A percentile compares a stretch with the other conserved stretches of the same genome.
These are phyloP conservation scores for Oscheius sp. DNA, from an alignment of 2,888 invertebrate genomes.

Conservation along the genomic window DNA sequence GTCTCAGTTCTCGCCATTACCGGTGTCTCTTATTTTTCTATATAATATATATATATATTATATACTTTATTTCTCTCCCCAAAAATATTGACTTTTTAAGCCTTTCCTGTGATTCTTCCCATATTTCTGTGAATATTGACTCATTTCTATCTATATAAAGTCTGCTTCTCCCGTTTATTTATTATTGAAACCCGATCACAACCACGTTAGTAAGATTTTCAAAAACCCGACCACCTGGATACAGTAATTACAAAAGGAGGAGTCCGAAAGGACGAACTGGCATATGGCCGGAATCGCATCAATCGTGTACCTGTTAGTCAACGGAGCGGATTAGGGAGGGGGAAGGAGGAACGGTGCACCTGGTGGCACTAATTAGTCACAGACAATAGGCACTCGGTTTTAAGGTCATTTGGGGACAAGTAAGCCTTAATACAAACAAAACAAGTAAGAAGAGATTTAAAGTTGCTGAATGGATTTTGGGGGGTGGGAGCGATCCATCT, in stretches of 20 bases:
- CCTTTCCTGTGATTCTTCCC: conserved; percentile 24
- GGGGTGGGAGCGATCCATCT: conserved; percentile 32
- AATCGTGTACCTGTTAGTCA: conserved; percentile 31
- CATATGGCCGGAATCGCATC: conserved; percentile 26
- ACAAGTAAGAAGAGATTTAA: not conserved
- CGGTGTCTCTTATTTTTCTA: conserved; percentile 8
- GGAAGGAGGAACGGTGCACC: conserved; percentile 12
- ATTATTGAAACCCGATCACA: not conserved
- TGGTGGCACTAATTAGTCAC: conserved; percentile 24
- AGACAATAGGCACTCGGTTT: conserved; percentile 14
- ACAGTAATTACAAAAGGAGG: conserved; percentile 5
- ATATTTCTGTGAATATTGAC: conserved; percentile 14
- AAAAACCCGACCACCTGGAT: conserved; percentile 22
- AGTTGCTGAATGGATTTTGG: conserved; percentile 32
- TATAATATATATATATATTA: not conserved
- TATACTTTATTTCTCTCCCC: not conserved
- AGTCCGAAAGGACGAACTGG: conserved; percentile 2
- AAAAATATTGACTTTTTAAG: conserved; percentile 10
- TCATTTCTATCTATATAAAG: not conserved
- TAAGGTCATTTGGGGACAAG: conserved; percentile 18
- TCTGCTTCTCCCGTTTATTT: not conserved
- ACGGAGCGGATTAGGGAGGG: conserved; percentile 23
- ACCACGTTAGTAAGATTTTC: not conserved
- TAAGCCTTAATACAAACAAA: not conserved
- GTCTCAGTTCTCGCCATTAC: conserved; percentile 23